Conservation (phyloP, 2,888 invertebrate genomes). For the Hirtodrosophila duncani region DNA sequence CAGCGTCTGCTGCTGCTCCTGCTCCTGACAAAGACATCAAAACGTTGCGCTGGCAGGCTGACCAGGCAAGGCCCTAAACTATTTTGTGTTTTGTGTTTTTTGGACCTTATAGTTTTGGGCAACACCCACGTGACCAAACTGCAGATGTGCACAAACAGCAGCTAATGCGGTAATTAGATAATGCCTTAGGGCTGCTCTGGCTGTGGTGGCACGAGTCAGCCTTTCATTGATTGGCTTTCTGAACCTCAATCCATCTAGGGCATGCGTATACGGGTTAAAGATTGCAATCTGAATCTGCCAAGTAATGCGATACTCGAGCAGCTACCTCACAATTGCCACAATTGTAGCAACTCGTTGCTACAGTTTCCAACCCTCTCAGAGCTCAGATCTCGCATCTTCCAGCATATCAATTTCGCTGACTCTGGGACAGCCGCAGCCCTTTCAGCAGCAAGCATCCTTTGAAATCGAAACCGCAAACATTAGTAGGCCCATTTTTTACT, state of each 20-base stretch:
- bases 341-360: constrained; percentile 38
- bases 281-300: constrained; percentile 67
- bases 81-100: constrained; percentile 37
- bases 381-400: constrained; percentile 19
- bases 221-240: constrained; percentile 2
- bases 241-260: constrained; percentile 7
- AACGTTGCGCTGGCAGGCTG: constrained; percentile 11
- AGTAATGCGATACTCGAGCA: constrained; percentile 49
- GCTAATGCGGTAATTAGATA: constrained; percentile 70
- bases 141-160: constrained; percentile 48
- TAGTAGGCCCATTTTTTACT: constrained; percentile 51
- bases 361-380: constrained; percentile 52
- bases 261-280: constrained; percentile 45
- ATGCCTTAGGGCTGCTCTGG: constrained; percentile 41
- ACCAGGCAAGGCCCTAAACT: constrained; percentile 42
- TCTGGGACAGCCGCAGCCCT: constrained; percentile 49
- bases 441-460: constrained; percentile 62
- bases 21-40: constrained; percentile 59
- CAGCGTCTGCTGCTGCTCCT: constrained; percentile 17
- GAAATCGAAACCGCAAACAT: constrained; percentile 63
- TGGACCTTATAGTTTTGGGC: no score
- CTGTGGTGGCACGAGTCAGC: constrained; percentile 42
- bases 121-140: constrained; percentile 55
- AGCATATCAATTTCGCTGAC: constrained; percentile 55
- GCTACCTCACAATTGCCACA: constrained; percentile 27